phyloP scores from a whole-genome alignment of 1,140 invertebrate genomes.

The Orchestia grillus region DNA sequence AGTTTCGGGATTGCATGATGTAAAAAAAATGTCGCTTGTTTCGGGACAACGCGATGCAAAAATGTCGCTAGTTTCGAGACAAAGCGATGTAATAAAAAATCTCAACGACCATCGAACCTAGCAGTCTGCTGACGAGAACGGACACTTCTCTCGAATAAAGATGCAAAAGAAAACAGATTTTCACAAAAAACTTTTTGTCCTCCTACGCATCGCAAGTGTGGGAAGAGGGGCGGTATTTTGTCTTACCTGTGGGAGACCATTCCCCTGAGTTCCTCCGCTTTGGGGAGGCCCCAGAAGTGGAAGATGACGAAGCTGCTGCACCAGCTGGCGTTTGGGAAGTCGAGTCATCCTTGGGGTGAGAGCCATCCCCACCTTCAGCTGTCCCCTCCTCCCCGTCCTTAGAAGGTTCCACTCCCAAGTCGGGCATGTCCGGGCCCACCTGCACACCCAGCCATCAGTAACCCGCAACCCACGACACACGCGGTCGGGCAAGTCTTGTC shows the following conservation, averaged over 20 bases:
- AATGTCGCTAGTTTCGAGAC: no score
- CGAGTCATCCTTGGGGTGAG: conserved; percentile 19
- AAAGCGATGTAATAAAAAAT: no score
- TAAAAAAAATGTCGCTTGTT: no score
- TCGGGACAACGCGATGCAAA: no score
- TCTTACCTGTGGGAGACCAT: conserved; percentile 40
- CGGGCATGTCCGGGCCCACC: conserved; percentile 37
- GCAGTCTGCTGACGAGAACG: no score
- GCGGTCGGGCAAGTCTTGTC: no score
- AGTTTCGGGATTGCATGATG: no score
- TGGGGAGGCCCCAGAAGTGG: neutral
- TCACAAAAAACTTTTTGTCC: neutral
- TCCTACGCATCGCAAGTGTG: neutral
- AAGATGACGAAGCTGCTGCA: neutral
- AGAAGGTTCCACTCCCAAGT: neutral
- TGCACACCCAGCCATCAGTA: neutral
- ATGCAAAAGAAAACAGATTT: neutral
- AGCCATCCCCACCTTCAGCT: neutral
- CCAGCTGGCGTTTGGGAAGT: neutral
- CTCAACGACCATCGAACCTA: no score
- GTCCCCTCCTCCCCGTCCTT: neutral
- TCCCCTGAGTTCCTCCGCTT: conserved; percentile 21
- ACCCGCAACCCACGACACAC: neutral
- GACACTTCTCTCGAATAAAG: neutral
- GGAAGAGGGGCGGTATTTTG: neutral